Conservation (phyloP, 2,113 vertebrate species). For the Cyprinodon variegatus region DNA sequence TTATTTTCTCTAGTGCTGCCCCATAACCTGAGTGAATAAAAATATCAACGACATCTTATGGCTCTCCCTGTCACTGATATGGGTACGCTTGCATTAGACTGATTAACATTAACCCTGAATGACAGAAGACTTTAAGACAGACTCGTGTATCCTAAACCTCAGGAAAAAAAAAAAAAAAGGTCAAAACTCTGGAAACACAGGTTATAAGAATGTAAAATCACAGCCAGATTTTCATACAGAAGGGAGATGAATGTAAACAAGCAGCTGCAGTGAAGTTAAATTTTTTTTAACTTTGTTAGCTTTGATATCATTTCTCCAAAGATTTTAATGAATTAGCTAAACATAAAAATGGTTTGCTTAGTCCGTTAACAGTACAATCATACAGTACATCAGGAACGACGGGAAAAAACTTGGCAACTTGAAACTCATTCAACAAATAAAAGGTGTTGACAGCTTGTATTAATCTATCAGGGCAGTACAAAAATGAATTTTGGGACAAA, state of each 20-base stretch:
- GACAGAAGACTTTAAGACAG: not conserved
- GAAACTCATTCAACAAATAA: constrained; percentile 37
- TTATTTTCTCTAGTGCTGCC: not conserved
- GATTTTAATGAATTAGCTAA: constrained; percentile 20
- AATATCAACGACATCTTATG: not conserved
- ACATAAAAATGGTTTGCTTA: constrained; percentile 20
- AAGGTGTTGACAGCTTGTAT: constrained; percentile 45
- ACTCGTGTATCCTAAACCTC: not conserved
- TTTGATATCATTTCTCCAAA: constrained; percentile 8
- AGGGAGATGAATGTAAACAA: constrained; percentile 16
- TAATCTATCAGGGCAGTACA: constrained; percentile 33
- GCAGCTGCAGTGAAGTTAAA: not conserved
- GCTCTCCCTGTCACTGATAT: not conserved
- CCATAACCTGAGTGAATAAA: not conserved
- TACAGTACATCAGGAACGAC: constrained; percentile 15
- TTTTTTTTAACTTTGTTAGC: not conserved
- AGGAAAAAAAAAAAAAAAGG: not conserved
- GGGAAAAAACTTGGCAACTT: constrained; percentile 46
- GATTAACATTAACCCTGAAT: not conserved
- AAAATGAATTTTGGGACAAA: constrained; percentile 31
- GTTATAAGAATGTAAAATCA: not conserved
- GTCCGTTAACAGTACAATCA: constrained; percentile 25
- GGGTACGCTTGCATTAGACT: not conserved
- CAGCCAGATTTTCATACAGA: constrained; percentile 1
- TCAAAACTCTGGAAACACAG: not conserved